Evolutionary conservation across 2,888 invertebrate species (phyloP), one percentile per base, ranked within the genome.

Genomic region (Lasioglossum figueresi): DNA sequence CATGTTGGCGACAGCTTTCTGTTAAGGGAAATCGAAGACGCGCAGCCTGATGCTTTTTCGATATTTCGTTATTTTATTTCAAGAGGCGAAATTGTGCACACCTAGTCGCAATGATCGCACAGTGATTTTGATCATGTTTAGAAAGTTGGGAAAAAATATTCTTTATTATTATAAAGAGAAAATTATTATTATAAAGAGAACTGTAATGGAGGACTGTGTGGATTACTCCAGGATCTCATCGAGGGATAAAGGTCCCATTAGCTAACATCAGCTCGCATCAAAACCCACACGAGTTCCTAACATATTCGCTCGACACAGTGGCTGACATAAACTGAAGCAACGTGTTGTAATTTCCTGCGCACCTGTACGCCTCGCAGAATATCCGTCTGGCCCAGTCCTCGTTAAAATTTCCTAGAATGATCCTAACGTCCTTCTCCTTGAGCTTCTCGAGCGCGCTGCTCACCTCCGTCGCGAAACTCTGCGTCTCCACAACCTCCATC

Each of bases 341-440:
- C 4, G 56, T n/a, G 56, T n/a, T n/a, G 56, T 56, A 56, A 56
- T n/a, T n/a, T 56, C 27, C 31, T 63, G 27, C 94, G 91, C 94
- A 97, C 97, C 96, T 97, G 94, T 97, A 97, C 76, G 98, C 98
- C 94, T 98, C 98, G 94, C 98, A 98, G 94, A 98, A 98, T 87
- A 98, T 98, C 92, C 97, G 96, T 79, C 98, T 96, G 0, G 99
- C 99, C 98, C 99, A 99, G 76, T 97, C 97, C 94, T 99, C 98
- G 95, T 99, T 98, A 95, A 99, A 99, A 95, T 99, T 99, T 4
- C 99, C 99, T 91, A 99, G 95, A 91, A 99, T 99, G 82, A 99
- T 98, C 83, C 99, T 96, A 4, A 99, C 98, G 94, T 99, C 99
- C 93, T 98, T 98, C 90, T 98, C 98, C 91, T 98, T 97, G 1